These are phyloP conservation scores for Acomys russatus DNA, from an alignment of 2,797 vertebrate genomes.

Conservation along the genomic window DNA sequence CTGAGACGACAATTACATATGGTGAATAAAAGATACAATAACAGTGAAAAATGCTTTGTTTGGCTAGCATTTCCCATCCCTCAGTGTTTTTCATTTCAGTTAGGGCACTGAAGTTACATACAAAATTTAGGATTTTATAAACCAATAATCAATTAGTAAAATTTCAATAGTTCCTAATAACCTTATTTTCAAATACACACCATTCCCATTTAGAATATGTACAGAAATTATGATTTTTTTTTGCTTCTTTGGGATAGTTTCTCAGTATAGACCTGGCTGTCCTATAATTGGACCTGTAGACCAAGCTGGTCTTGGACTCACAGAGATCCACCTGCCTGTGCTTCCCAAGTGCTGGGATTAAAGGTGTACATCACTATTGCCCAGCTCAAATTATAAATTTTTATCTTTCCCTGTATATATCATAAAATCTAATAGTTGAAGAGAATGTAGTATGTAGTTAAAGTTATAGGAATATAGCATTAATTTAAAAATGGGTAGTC, in stretches of 20 bases:
- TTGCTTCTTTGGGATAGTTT: neutral
- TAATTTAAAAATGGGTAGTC: neutral
- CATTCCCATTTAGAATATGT: neutral
- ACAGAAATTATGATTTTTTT: neutral
- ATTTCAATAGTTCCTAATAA: neutral
- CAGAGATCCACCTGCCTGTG: neutral
- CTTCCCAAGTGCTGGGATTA: neutral
- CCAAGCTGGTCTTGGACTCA: neutral
- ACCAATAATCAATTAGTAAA: neutral
- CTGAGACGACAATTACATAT: too few relatives aligned
- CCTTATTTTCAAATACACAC: neutral
- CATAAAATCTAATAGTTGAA: neutral
- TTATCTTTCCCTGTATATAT: neutral
- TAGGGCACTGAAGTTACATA: neutral
- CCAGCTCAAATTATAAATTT: neutral
- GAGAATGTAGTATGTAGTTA: neutral
- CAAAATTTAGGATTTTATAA: neutral
- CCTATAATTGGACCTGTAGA: neutral
- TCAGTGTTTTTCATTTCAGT: neutral
- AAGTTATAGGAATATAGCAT: neutral
- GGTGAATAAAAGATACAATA: too few relatives aligned
- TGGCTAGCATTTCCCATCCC: neutral
- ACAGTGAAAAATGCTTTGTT: neutral
- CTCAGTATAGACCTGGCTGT: neutral
- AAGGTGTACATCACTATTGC: neutral